Percentiles rank a stretch among this genome's conserved stretches.
phyloP scores from a whole-genome alignment of 64 coral and sea anemone genomes.

The Anthopleura sola region DNA sequence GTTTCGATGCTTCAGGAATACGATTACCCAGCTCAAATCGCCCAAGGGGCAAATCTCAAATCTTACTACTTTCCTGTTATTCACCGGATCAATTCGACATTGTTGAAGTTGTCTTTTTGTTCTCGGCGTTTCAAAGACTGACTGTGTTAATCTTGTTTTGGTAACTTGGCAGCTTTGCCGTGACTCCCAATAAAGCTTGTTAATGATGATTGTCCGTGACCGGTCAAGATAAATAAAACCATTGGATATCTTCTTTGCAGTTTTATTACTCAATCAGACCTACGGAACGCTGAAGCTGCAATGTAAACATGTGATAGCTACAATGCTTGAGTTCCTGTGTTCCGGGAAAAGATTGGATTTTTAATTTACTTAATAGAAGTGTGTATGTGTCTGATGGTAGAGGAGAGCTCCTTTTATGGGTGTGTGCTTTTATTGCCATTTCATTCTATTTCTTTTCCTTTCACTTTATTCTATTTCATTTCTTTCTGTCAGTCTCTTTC shows the following conservation, averaged over 20 bases:
- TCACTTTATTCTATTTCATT: neutral
- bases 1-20: neutral
- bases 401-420: no score
- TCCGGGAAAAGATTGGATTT: neutral
- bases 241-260: neutral
- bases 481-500: no score
- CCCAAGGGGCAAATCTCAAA: neutral
- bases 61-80: neutral
- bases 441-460: neutral
- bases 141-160: neutral
- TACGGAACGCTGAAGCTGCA: neutral
- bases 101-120: neutral
- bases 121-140: neutral
- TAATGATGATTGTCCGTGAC: neutral
- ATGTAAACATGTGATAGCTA: neutral
- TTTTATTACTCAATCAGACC: neutral
- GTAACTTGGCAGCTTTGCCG: neutral
- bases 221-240: neutral
- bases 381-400: neutral
- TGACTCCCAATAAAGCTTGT: neutral
- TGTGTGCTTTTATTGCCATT: neutral
- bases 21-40: neutral
- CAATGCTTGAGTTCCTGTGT: slow-evolving; percentile 5
- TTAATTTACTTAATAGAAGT: neutral
- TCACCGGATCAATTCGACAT: neutral